These are phyloP conservation scores for Ophonus ardosiacus DNA, from an alignment of 2,888 invertebrate species.

Conservation along the genomic window DNA sequence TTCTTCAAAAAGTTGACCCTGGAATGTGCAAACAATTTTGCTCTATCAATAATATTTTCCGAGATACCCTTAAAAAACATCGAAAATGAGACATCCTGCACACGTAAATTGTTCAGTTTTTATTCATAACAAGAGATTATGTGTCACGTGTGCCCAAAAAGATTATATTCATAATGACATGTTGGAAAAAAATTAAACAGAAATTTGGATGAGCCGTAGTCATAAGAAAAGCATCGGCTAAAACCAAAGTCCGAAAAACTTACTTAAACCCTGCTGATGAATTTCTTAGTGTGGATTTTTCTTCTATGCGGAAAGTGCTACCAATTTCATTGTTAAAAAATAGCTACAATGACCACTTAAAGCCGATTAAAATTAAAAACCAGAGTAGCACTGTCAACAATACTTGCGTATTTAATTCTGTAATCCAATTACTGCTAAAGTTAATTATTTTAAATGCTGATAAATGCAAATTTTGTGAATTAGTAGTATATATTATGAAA, in stretches of 20 bases:
- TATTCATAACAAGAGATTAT: slow-evolving; percentile 1
- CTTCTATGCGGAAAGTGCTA: background rate
- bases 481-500: background rate
- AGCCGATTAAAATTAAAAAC: background rate
- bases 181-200: background rate
- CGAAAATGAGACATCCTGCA: no score
- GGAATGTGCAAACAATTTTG: no score
- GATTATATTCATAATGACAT: slow-evolving; percentile 3
- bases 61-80: no score
- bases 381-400: background rate
- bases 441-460: background rate
- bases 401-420: background rate
- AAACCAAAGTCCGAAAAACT: slow-evolving; percentile 4
- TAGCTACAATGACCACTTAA: background rate
- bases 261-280: background rate
- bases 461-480: background rate
- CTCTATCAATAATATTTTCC: no score
- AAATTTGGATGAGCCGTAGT: no score
- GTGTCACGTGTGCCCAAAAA: slow-evolving; percentile 2
- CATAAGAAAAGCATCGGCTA: background rate
- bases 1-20: no score
- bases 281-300: slow-evolving; percentile 4
- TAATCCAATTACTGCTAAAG: background rate
- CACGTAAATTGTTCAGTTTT: no score
- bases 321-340: background rate